Evolutionary conservation across 2,888 invertebrate species (phyloP).

Genomic region (Deilephila porcellus): DNA sequence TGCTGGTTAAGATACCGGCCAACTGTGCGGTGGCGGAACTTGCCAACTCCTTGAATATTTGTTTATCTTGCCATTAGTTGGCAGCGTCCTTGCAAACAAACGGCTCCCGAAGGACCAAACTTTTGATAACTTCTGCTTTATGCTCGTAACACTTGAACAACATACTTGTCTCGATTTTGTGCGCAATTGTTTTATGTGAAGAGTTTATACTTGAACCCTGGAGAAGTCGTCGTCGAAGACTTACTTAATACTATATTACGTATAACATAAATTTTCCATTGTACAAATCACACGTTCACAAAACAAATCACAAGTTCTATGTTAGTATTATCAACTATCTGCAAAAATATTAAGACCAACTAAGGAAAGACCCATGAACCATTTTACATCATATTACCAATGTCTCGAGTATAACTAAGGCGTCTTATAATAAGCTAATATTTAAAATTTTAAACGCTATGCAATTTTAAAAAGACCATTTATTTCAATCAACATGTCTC

Average conservation of each 20-base stretch:
- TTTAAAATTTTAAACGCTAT: not conserved
- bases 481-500: not conserved
- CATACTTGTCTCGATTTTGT: conserved; percentile 4
- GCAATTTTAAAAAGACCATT: not conserved
- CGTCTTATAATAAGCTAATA: too few relatives aligned
- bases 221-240: not conserved
- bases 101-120: not conserved
- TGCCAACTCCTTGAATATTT: conserved; percentile 17
- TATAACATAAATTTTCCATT: too few relatives aligned
- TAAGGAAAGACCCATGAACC: too few relatives aligned
- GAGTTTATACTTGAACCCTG: not conserved
- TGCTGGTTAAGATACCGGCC: not conserved
- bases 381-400: too few relatives aligned
- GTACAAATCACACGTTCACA: too few relatives aligned
- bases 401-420: too few relatives aligned
- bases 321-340: too few relatives aligned
- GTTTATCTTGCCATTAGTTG: conserved; percentile 16
- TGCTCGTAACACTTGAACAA: not conserved
- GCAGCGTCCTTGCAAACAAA: not conserved
- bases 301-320: too few relatives aligned
- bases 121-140: conserved; percentile 16
- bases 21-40: not conserved
- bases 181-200: conserved; percentile 8
- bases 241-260: too few relatives aligned
- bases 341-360: too few relatives aligned